Percentiles rank a stretch among this genome's conserved stretches.
Conservation (phyloP, 1,140 invertebrate genomes). For the Antheraea mylitta region DNA sequence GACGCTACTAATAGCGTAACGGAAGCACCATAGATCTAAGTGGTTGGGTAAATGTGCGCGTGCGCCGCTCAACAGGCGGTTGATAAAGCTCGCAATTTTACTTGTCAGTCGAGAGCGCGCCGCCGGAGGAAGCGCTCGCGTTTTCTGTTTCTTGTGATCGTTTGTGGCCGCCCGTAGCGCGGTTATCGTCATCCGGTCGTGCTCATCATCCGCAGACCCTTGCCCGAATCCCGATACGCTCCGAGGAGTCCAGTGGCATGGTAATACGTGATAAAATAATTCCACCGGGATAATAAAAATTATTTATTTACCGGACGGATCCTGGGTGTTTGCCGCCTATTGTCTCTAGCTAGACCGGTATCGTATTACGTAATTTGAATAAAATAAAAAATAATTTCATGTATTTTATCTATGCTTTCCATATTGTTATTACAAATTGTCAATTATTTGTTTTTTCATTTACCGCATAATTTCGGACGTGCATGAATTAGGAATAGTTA, state of each 20-base stretch:
- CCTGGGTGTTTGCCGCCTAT: constrained; percentile 50
- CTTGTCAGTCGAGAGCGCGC: constrained; percentile 62
- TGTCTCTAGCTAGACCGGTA: constrained; percentile 60
- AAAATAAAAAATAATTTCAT: constrained; percentile 27
- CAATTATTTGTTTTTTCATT: background rate
- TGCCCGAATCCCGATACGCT: constrained; percentile 23
- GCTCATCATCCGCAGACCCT: constrained; percentile 5
- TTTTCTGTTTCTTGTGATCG: constrained; percentile 16
- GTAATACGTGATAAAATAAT: constrained; percentile 62
- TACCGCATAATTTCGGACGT: no score
- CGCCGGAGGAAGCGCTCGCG: constrained; percentile 47
- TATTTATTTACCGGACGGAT: constrained; percentile 32
- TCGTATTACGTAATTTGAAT: constrained; percentile 60
- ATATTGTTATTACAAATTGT: background rate
- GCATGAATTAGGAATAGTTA: no score
- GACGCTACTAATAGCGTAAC: constrained; percentile 37
- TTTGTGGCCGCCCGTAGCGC: constrained; percentile 23
- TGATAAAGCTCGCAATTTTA: constrained; percentile 73
- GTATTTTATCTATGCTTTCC: constrained; percentile 10
- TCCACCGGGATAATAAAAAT: constrained; percentile 33
- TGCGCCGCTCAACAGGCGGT: constrained; percentile 42
- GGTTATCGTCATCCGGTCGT: constrained; percentile 21
- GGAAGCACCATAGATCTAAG: constrained; percentile 65
- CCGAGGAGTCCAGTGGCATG: constrained; percentile 63
- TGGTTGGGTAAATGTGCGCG: constrained; percentile 52